These are phyloP conservation scores for Rotaria sp. DNA, from an alignment of 2,888 invertebrate genomes.

Conservation along the genomic window DNA sequence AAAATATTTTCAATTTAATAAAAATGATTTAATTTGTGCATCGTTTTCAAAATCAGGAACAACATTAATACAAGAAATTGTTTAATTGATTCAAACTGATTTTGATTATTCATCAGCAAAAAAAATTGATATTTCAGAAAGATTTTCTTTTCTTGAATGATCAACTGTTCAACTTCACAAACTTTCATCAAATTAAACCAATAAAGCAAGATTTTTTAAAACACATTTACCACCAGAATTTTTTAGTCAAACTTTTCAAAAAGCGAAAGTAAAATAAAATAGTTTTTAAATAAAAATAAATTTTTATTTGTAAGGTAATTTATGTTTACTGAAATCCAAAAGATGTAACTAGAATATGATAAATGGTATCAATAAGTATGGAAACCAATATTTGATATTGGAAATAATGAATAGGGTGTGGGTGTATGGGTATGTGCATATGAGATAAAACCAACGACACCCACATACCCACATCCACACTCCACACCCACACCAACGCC, in stretches of 20 bases:
- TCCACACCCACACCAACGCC: too few species aligned
- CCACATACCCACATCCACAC: too few species aligned
- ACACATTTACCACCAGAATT: slow-evolving; percentile 43
- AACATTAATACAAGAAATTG: slow-evolving; percentile 87
- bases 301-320: slow-evolving; percentile 63
- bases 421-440: too few species aligned
- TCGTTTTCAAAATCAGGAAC: slow-evolving; percentile 86
- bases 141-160: slow-evolving; percentile 70
- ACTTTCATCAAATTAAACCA: slow-evolving; percentile 45
- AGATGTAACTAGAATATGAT: slow-evolving; percentile 72
- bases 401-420: too few species aligned
- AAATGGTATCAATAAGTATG: too few species aligned
- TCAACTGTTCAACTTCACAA: slow-evolving; percentile 46
- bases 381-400: too few species aligned
- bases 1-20: slow-evolving; percentile 64
- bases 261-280: slow-evolving; percentile 46
- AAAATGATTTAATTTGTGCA: slow-evolving; percentile 75
- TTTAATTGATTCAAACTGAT: slow-evolving; percentile 75
- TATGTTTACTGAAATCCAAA: slow-evolving; percentile 78
- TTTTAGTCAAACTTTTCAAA: slow-evolving; percentile 48
- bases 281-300: not conserved
- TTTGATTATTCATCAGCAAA: slow-evolving; percentile 68
- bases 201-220: slow-evolving; percentile 44
- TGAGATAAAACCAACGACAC: too few species aligned
- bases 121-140: slow-evolving; percentile 61